These are phyloP conservation scores for Motacilla alba DNA, from an alignment of 2,113 vertebrate genomes.

Conservation along the genomic window DNA sequence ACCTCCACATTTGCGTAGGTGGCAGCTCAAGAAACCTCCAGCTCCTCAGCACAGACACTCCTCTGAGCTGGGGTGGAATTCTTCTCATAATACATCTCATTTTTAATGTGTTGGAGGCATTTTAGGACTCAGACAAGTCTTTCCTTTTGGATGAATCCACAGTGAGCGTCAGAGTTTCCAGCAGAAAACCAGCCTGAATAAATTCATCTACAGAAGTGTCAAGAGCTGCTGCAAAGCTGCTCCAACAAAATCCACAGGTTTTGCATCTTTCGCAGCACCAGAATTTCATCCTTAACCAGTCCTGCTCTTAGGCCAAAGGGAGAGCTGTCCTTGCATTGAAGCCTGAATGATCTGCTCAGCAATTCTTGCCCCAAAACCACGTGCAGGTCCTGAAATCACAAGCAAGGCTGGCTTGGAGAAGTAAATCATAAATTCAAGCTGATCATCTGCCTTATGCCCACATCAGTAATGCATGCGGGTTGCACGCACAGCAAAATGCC, in stretches of 20 bases:
- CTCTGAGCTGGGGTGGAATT: background rate
- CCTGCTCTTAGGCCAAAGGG: background rate
- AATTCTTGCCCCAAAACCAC: background rate
- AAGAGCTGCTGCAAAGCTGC: background rate
- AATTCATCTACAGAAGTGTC: rapidly evolving
- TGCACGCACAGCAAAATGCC: background rate
- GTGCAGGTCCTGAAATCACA: background rate
- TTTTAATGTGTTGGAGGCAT: background rate
- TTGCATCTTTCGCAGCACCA: background rate
- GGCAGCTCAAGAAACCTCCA: background rate
- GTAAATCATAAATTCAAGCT: background rate
- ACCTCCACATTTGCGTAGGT: rapidly evolving
- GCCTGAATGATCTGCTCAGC: background rate
- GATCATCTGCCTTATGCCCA: background rate
- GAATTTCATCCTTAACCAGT: background rate
- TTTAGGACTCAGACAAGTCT: background rate
- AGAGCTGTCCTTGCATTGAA: background rate
- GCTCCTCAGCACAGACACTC: background rate
- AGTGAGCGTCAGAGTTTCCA: background rate
- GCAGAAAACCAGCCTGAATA: background rate
- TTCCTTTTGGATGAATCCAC: background rate
- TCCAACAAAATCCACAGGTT: background rate
- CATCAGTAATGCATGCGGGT: background rate
- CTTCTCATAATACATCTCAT: background rate
- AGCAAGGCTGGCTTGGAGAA: background rate